Evolutionary conservation across 1,140 invertebrate species (phyloP).

Genomic region (Frieseomelitta varia): DNA sequence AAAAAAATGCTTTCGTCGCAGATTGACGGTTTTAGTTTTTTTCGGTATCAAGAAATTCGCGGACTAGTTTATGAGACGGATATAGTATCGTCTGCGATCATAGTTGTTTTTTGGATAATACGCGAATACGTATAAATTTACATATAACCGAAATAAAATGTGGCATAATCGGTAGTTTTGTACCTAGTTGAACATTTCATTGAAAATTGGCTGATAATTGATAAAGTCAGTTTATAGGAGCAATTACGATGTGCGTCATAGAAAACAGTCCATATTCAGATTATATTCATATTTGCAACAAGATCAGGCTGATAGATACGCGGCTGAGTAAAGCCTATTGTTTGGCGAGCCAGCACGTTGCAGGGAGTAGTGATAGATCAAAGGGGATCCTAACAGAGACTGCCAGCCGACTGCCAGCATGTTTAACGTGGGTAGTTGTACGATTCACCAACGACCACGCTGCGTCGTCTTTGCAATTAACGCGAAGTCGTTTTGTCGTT

Average conservation of each 20-base stretch:
- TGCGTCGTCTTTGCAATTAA: background rate
- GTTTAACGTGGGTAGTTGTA: constrained; percentile 11
- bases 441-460: background rate
- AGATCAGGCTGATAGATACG: constrained; percentile 19
- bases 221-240: background rate
- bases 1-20: background rate
- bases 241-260: background rate
- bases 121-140: background rate
- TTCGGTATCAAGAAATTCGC: background rate
- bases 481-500: background rate
- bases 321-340: constrained; percentile 28
- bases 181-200: too few relatives aligned
- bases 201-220: background rate
- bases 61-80: background rate
- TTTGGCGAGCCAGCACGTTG: constrained; percentile 8
- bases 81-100: background rate
- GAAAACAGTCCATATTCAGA: background rate
- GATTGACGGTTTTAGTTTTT: background rate
- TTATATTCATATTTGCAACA: too few relatives aligned
- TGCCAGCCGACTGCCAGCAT: background rate
- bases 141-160: background rate
- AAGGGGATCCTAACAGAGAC: constrained; percentile 37
- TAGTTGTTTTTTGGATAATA: background rate
- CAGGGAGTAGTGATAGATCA: constrained; percentile 27
- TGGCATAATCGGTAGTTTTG: background rate